These are phyloP conservation scores for Colletes latitarsis DNA, from an alignment of 1,140 invertebrate genomes.

Conservation along the genomic window DNA sequence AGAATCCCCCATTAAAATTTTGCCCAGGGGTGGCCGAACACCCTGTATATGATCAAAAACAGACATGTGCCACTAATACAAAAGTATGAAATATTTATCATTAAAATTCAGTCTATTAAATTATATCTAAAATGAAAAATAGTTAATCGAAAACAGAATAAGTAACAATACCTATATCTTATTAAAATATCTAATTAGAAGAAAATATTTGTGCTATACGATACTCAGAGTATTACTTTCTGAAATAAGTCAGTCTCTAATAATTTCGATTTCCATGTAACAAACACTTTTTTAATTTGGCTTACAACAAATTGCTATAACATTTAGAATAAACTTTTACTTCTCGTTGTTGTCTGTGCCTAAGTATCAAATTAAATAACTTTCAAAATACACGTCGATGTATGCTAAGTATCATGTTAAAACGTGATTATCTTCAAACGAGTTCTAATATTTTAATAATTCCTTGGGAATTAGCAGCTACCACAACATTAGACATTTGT, in stretches of 20 bases:
- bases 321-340: constrained; percentile 60
- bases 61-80: background rate
- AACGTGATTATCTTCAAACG: constrained; percentile 79
- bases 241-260: constrained; percentile 30
- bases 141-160: constrained; percentile 31
- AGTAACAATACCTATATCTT: constrained; percentile 40
- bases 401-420: background rate
- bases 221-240: constrained; percentile 38
- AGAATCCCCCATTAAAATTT: no score
- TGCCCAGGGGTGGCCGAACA: no score
- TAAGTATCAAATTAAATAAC: constrained; percentile 37
- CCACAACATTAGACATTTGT: constrained; percentile 91
- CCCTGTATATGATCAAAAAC: constrained; percentile 15
- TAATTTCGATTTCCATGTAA: constrained; percentile 36
- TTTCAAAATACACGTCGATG: constrained; percentile 32
- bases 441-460: constrained; percentile 94
- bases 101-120: constrained; percentile 58
- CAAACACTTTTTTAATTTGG: constrained; percentile 14
- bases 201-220: constrained; percentile 48
- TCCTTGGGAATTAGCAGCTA: constrained; percentile 98
- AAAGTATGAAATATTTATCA: constrained; percentile 30
- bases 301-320: constrained; percentile 41
- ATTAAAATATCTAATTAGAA: constrained; percentile 41
- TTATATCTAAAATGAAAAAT: constrained; percentile 46
- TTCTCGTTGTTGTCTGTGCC: constrained; percentile 53